phyloP scores from a whole-genome alignment of 1,140 invertebrate genomes.

The Vollenhovia emeryi region DNA sequence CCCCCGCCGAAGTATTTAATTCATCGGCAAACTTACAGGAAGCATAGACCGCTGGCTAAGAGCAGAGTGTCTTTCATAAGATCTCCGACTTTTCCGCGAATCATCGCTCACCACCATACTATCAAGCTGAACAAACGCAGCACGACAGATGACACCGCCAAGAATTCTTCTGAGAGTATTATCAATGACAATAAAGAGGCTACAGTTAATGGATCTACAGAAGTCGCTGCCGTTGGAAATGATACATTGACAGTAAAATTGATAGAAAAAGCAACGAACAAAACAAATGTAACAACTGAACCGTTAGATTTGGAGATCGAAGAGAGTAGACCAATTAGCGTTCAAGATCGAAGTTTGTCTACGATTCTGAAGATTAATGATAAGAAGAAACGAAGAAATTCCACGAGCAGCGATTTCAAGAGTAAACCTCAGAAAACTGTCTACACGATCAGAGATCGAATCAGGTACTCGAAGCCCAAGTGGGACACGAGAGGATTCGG shows the following conservation, averaged over 20 bases:
- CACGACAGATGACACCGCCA: background rate
- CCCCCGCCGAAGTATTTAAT: slow-evolving; percentile 49
- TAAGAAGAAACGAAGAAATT: background rate
- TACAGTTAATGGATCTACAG: background rate
- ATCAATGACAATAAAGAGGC: background rate
- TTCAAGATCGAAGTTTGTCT: background rate
- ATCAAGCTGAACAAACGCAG: slow-evolving; percentile 55
- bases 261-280: background rate
- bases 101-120: slow-evolving; percentile 25
- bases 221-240: background rate
- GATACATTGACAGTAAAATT: background rate
- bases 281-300: background rate
- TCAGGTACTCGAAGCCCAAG: slow-evolving; percentile 69
- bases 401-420: background rate
- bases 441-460: slow-evolving; percentile 72
- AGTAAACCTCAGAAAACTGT: slow-evolving; percentile 49
- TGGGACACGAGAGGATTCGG: slow-evolving; percentile 57
- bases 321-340: background rate
- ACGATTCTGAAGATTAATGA: background rate
- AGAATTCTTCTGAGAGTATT: background rate
- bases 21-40: slow-evolving; percentile 7
- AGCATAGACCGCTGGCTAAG: background rate
- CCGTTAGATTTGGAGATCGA: background rate
- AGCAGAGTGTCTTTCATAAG: background rate
- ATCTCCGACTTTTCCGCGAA: background rate